Evolutionary conservation across 92 coral and sea anemone species (phyloP), one percentile per base, ranked within the genome.

Genomic region (Palythoa grandiflora): DNA sequence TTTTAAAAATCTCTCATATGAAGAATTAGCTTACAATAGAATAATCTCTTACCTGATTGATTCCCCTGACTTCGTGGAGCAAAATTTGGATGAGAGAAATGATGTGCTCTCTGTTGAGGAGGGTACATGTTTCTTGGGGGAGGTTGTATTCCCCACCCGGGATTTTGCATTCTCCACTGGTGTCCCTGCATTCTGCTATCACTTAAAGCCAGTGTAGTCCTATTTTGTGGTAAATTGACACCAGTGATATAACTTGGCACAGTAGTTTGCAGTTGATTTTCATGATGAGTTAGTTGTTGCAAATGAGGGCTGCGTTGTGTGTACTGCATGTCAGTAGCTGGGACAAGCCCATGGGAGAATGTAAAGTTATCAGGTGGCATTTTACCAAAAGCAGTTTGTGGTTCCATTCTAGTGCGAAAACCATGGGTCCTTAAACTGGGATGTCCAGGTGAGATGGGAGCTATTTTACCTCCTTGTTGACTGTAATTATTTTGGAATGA

Each of bases 331-430:
- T 36, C 40, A 15, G 76, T 7, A 66, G 47, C 28, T 80, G 74
- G 61, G 39, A 80, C 11, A 1, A 44, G 28, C 44, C 75, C 60
- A 44, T 81, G 13, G 28, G 55, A 11, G 6, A 16, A 66, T 39
- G 75, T 8, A 66, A 66, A 3, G 16, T 20, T 81, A 10, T 21
- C 9, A 1, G 85, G 85, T 80, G 85, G 28, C n/a, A 63, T 19
- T 65, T 80, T 80, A 2, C 73, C 40, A 51, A 19, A 70, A 19
- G 37, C 61, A 19, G 20, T 16, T 65, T 11, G 52, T 81, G 86
- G 86, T 47, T 81, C 66, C 86, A 66, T 81, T 47, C 21, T 80
- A 39, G 74, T 63, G 63, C 9, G 50, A 61, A 63, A 80, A 63
- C 39, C 85, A 40, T 80, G 85, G 16, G 44, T 80, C 38, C 40